Percentiles rank a stretch among this genome's conserved stretches.
Evolutionary conservation across 2,888 invertebrate species (phyloP).

Genomic region (Pollenia labialis): DNA sequence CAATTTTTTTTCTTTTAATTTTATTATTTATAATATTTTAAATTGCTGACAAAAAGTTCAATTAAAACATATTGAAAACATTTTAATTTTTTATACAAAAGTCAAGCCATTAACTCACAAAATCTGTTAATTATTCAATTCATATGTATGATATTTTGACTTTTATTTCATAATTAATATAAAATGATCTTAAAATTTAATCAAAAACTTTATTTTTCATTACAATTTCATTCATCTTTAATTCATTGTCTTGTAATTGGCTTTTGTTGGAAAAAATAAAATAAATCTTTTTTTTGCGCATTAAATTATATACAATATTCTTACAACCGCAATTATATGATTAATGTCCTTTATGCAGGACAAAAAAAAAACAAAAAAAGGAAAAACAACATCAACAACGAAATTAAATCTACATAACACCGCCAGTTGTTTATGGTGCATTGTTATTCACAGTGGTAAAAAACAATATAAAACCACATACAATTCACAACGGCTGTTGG

Average conservation of each 20-base stretch:
- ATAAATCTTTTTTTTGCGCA: slow-evolving; percentile 2
- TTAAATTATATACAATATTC: slow-evolving; percentile 30
- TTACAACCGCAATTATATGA: slow-evolving; percentile 64
- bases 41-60: no score
- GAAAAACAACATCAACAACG: neutral
- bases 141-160: neutral
- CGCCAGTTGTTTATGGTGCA: neutral
- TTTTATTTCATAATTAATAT: slow-evolving; percentile 5
- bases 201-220: neutral
- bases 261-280: neutral
- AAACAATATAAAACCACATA: slow-evolving; percentile 23
- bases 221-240: slow-evolving; percentile 13
- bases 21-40: no score
- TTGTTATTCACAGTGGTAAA: neutral
- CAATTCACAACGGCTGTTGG: slow-evolving; percentile 27
- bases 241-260: slow-evolving; percentile 52
- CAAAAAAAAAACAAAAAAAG: neutral
- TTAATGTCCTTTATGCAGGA: slow-evolving; percentile 55
- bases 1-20: no score
- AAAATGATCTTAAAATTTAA: slow-evolving; percentile 13
- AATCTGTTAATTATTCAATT: no score
- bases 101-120: no score
- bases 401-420: slow-evolving; percentile 10
- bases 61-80: no score
- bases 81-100: no score